Conservation (phyloP, 2,113 vertebrate species). For the Ageneiosus marmoratus region DNA sequence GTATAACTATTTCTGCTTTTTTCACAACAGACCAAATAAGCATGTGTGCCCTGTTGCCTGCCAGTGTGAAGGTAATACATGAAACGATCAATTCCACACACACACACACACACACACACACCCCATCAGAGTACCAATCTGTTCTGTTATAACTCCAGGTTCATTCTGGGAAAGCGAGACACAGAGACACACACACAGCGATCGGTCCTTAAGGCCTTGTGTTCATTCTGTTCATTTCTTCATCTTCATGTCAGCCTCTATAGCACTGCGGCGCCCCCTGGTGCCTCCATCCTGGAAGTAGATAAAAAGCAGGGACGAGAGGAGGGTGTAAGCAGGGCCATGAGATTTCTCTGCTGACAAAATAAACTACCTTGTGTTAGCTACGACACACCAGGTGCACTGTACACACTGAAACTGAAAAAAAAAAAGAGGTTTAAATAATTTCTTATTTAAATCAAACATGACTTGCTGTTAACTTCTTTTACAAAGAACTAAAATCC, state of each 20-base stretch:
- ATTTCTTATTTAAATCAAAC: background rate
- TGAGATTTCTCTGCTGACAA: background rate
- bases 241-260: constrained; percentile 99
- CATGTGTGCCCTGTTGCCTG: background rate
- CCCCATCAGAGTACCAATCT: background rate
- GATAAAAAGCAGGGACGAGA: constrained; percentile 21
- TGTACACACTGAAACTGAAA: constrained; percentile 10
- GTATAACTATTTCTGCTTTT: background rate
- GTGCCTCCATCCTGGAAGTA: constrained; percentile 87
- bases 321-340: background rate
- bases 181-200: background rate
- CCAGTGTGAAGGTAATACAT: background rate
- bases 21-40: background rate
- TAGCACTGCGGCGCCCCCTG: constrained; percentile 95
- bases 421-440: too few species aligned
- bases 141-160: background rate
- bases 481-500: background rate
- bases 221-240: constrained; percentile 83
- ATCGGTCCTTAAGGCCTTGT: background rate
- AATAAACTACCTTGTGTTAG: background rate
- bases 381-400: constrained; percentile 36
- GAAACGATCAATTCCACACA: background rate
- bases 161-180: background rate
- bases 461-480: background rate
- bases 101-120: background rate